Base-by-base conservation (phyloP, 2,888 invertebrate species). In the Myopa testacea region DNA sequence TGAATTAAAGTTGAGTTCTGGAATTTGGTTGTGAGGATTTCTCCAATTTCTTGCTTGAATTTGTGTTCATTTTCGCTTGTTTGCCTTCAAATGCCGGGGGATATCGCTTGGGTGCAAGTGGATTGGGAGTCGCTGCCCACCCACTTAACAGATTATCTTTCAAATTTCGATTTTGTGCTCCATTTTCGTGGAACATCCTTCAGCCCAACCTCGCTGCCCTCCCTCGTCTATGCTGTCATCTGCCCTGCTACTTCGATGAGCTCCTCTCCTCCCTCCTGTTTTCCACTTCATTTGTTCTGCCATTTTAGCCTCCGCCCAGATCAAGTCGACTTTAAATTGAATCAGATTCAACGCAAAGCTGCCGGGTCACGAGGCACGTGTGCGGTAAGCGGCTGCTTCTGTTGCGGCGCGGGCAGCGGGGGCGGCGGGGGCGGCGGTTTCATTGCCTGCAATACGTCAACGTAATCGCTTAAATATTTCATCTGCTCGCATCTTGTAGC, bases 81-180 rank as follows among this genome's bases (percentile, higher is more conserved):
- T 26, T 26, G 26, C 26, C 26, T 26, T 26, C 26, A 45, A 6
- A 45, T 6, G 3, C 45, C 45, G 45, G 3, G 10, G 45, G 45
- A 45, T 10, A 45, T 45, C 45, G 45, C 4, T 8, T 1, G 26
- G 26, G 26, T 26, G 26, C 26, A 26, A 26, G 26, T 26, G 26
- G 26, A 26, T 26, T 26, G 26, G 26, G 26, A 26, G 26, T 26
- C 26, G 7, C 10, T 45, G 45, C 45, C 45, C 10, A 45, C 45
- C 7, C 55, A 68, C 40, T 69, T 58, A 69, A 60, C 37, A 26
- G 19, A 75, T 69, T 62, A 60, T 12, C 50, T 73, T 40, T 76
- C 12, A 77, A 79, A 77, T 74, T 72, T 65, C 73, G 73, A 76
- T 79, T 78, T 78, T 63, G 68, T 38, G 78, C 74, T 78, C 60